A percentile compares a stretch with the other conserved stretches of the same genome.
These are phyloP conservation scores for Enhydra lutris DNA, from an alignment of 2,113 vertebrate genomes.

Conservation along the genomic window DNA sequence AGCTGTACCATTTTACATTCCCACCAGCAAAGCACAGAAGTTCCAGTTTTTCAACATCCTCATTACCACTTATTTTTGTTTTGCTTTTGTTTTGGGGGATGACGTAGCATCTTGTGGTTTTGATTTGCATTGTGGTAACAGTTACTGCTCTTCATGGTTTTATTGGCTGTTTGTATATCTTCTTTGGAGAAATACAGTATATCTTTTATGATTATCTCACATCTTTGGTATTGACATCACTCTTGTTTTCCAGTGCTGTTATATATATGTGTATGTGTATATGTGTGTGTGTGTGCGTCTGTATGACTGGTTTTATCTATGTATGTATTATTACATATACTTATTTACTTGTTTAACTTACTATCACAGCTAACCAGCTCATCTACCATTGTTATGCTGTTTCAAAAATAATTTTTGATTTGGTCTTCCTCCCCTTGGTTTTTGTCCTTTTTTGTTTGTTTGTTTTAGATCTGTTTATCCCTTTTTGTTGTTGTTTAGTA, in stretches of 20 bases:
- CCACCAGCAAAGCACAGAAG: background rate
- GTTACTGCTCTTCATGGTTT: background rate
- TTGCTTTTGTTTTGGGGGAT: background rate
- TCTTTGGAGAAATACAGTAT: background rate
- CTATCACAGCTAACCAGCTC: background rate
- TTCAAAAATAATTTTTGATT: slow-evolving; percentile 24
- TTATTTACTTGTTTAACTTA: background rate
- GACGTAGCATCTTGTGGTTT: background rate
- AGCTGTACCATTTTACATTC: background rate
- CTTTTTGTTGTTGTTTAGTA: background rate
- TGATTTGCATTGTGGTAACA: background rate
- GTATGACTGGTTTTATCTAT: background rate
- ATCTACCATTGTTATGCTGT: background rate
- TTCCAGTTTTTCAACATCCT: background rate
- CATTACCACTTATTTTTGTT: background rate
- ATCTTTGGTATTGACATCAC: background rate
- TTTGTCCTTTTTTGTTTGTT: background rate
- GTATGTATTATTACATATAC: background rate
- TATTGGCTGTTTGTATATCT: background rate
- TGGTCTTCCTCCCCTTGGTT: background rate
- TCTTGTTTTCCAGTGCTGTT: background rate
- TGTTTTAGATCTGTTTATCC: background rate
- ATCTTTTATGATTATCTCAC: background rate
- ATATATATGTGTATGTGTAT: no score
- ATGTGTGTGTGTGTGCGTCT: no score